These are phyloP conservation scores for Heloderma charlesbogerti DNA, from an alignment of 2,113 vertebrate genomes.

Conservation along the genomic window DNA sequence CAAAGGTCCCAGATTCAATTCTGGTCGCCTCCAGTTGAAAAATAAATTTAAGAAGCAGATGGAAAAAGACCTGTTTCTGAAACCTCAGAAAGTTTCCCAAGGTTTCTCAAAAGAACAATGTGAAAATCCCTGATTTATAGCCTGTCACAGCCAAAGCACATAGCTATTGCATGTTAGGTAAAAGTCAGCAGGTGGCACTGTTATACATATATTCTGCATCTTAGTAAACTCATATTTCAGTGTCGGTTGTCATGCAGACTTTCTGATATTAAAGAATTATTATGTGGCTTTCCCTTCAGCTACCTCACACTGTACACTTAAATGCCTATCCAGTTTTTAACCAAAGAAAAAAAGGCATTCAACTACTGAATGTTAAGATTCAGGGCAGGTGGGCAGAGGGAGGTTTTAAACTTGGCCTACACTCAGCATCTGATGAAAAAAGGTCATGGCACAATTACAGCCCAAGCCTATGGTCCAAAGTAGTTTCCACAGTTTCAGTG, in stretches of 20 bases:
- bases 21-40: background rate
- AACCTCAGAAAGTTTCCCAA: background rate
- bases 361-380: background rate
- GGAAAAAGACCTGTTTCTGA: background rate
- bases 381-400: background rate
- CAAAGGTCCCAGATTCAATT: background rate
- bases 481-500: background rate
- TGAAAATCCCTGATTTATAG: background rate
- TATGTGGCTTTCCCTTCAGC: background rate
- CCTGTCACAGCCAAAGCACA: background rate
- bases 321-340: background rate
- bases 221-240: background rate
- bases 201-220: background rate
- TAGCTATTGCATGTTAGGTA: background rate
- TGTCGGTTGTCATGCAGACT: background rate
- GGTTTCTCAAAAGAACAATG: too few relatives aligned
- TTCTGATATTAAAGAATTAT: background rate
- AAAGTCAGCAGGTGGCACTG: slow-evolving; percentile 22
- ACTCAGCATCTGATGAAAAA: background rate
- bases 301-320: background rate
- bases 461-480: too few relatives aligned
- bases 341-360: background rate
- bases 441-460: background rate
- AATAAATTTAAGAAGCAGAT: background rate
- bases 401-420: background rate